Conservation (phyloP, 1,140 invertebrate genomes). For the Leptinotarsa texana region DNA sequence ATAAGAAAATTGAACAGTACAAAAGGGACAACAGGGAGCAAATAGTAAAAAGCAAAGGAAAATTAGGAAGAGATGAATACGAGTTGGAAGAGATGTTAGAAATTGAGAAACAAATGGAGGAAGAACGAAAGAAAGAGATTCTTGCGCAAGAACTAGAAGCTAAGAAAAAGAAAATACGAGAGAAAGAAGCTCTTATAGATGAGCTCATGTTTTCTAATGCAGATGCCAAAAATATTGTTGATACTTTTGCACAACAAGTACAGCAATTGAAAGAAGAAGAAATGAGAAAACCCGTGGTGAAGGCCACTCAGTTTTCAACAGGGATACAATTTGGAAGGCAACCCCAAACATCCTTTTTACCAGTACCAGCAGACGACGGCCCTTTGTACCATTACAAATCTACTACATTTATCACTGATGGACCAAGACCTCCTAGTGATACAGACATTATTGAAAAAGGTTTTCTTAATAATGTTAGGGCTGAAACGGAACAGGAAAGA, state of each 20-base stretch:
- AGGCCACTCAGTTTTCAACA: constrained; percentile 75
- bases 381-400: constrained; percentile 73
- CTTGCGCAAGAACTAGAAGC: constrained; percentile 69
- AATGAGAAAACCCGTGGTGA: constrained; percentile 49
- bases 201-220: constrained; percentile 91
- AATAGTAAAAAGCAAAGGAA: constrained; percentile 85
- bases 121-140: constrained; percentile 67
- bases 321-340: constrained; percentile 76
- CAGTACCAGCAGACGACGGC: constrained; percentile 75
- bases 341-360: constrained; percentile 60
- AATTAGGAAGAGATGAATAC: constrained; percentile 71
- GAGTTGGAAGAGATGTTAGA: constrained; percentile 89
- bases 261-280: constrained; percentile 64
- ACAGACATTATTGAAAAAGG: constrained; percentile 69
- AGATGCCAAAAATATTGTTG: constrained; percentile 85
- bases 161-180: constrained; percentile 80
- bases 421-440: constrained; percentile 71
- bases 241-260: constrained; percentile 75
- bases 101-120: constrained; percentile 75
- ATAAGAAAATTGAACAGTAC: constrained; percentile 91
- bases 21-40: constrained; percentile 91
- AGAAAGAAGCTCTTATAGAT: constrained; percentile 90
- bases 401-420: constrained; percentile 64
- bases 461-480: constrained; percentile 76
- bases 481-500: constrained; percentile 72